Evolutionary conservation across 2,888 invertebrate genomes (phyloP), one percentile per base, ranked within the genome.

Genomic region (Tenthredo notha): DNA sequence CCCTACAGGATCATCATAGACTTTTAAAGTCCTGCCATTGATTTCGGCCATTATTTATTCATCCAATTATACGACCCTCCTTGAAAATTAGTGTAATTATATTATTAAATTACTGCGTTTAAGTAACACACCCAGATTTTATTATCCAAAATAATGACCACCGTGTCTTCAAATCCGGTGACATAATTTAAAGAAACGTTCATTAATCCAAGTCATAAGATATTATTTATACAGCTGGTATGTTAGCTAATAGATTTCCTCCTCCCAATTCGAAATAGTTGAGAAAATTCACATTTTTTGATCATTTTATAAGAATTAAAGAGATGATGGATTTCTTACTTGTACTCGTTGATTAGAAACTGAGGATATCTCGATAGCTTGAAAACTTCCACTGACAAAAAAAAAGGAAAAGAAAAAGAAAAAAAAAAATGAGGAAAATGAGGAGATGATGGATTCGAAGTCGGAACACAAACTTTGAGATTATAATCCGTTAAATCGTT

Each of bases 401-500:
- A 15, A 37, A n/a, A 70, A 7, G 18, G 18, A 29, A 12, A 25
- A 65, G 29, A 65, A 21, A 25, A 21, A 12, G 33, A 67, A 67
- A 12, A 33, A 5, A 4, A 70, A 18, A 12, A 29, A 37, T 40
- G 25, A 40, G 21, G 10, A 40, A 21, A n/a, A 74, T n/a, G n/a
- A n/a, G 25, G 1, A 43, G 21, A 40, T 12, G n/a, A 40, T 1
- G 72, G 40, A 21, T 10, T 74, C 15, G 37, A n/a, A n/a, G 2
- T 67, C 50, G 10, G 2, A 77, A 77, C 80, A 80, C 65, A 80
- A 65, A 80, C 80, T 61, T 58, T 18, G 25, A 40, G 7, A 61
- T 80, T 80, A 80, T 80, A 80, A 80, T 80, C 80, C 80, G 80
- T 5, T 80, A 10, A 54, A 50, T 77, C 50, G 77, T 29, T 29